phyloP scores from a whole-genome alignment of 1,140 invertebrate genomes.

The Lordiphosa stackelbergi region DNA sequence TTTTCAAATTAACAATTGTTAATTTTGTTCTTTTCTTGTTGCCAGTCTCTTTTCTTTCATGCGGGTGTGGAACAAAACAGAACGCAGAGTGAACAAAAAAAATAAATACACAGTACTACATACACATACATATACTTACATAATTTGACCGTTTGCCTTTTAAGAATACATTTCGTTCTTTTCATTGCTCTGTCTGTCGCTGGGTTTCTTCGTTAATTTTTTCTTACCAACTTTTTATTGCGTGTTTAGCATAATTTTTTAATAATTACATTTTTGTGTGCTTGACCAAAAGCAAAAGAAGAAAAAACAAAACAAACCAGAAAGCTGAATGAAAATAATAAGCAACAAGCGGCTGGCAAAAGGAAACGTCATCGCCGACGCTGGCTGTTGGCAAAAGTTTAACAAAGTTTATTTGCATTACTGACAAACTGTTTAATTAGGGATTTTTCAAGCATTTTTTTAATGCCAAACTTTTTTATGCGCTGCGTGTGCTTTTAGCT shows the following conservation, averaged over 20 bases:
- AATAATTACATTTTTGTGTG: slow-evolving; percentile 75
- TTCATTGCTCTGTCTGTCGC: slow-evolving; percentile 16
- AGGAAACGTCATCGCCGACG: slow-evolving; percentile 22
- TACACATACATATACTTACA: slow-evolving; percentile 29
- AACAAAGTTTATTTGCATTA: slow-evolving; percentile 74
- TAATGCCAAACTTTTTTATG: slow-evolving; percentile 51
- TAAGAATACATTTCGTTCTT: slow-evolving; percentile 52
- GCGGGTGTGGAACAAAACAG: slow-evolving; percentile 47
- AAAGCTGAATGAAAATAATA: slow-evolving; percentile 43
- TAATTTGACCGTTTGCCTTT: slow-evolving; percentile 70
- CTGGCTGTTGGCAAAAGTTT: slow-evolving; percentile 63
- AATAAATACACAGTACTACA: slow-evolving; percentile 18
- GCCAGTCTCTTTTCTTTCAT: slow-evolving; percentile 37
- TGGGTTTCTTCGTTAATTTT: slow-evolving; percentile 55
- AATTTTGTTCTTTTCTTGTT: slow-evolving; percentile 55
- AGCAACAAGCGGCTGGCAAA: slow-evolving; percentile 41
- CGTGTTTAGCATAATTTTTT: slow-evolving; percentile 75
- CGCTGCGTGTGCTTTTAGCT: slow-evolving; percentile 15
- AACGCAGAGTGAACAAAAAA: slow-evolving; percentile 46
- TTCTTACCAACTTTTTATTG: slow-evolving; percentile 71
- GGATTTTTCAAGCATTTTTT: slow-evolving; percentile 70
- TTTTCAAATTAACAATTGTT: slow-evolving; percentile 76
- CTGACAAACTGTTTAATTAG: slow-evolving; percentile 75
- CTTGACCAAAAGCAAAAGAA: slow-evolving; percentile 47
- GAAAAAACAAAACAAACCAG: slow-evolving; percentile 19